Percentiles rank a stretch among this genome's conserved stretches.
These are phyloP conservation scores for Oryzias woworae DNA, from an alignment of 2,113 vertebrate species.

Conservation along the genomic window DNA sequence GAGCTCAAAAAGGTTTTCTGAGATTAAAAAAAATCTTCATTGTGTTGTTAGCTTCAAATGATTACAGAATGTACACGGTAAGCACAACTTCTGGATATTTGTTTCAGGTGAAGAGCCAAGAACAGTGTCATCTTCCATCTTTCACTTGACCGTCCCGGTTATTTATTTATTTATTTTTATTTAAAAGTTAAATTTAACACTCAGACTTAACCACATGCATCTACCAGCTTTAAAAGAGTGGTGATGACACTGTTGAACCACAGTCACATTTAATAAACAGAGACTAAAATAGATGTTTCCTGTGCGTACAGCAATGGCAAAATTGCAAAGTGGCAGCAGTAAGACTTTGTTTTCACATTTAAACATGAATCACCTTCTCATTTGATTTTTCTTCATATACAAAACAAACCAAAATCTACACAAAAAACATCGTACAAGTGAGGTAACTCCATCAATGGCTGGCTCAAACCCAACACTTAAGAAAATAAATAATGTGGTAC, in stretches of 20 bases:
- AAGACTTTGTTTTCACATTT: slow-evolving; percentile 49
- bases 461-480: slow-evolving; percentile 66
- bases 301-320: slow-evolving; percentile 32
- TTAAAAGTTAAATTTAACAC: neutral
- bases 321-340: slow-evolving; percentile 29
- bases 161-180: neutral
- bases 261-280: slow-evolving; percentile 6
- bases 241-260: slow-evolving; percentile 20
- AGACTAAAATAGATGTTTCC: slow-evolving; percentile 24
- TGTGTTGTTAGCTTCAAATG: too few species aligned
- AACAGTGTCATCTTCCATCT: neutral
- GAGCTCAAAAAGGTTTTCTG: too few species aligned
- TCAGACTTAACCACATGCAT: neutral
- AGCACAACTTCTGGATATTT: too few species aligned
- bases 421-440: slow-evolving; percentile 23
- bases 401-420: slow-evolving; percentile 33
- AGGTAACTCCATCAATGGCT: slow-evolving; percentile 33
- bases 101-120: too few species aligned
- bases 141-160: neutral
- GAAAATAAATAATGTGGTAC: slow-evolving; percentile 71
- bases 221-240: slow-evolving; percentile 9
- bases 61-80: too few species aligned
- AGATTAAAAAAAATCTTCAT: too few species aligned
- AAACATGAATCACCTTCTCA: slow-evolving; percentile 40
- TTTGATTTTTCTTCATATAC: slow-evolving; percentile 30